Evolutionary conservation across 2,113 vertebrate genomes (phyloP), one percentile per base, ranked within the genome.

Genomic region (Eira barbara): DNA sequence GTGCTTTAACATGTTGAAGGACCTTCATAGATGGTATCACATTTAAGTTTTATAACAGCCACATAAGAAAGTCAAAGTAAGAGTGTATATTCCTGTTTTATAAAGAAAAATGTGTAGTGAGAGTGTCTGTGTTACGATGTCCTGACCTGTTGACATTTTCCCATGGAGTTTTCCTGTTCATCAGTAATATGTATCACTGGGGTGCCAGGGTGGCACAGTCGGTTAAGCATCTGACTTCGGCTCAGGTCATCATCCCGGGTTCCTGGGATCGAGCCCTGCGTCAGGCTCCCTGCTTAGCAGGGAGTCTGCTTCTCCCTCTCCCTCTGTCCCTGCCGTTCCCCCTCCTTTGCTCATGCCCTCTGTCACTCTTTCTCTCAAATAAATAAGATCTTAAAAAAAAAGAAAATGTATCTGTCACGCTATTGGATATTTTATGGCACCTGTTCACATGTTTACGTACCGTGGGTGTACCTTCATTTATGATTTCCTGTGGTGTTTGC

Each of bases 401-500:
- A 18, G 9, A n/a, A 42, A 18, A 11, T 42, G 31, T 20, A 31
- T 89, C 34, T 88, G 95, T 82, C 29, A n/a, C 31, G 61, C 29
- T 69, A 8, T n/a, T 42, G 63, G 21, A 2, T 92, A 20, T 23
- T 74, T 59, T 80, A 47, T 47, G 36, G 45, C 36, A 81, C 25
- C 63, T 95, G 93, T 86, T 80, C 17, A 73, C 31, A 39, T 67
- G 47, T 85, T 34, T 27, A 9, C 1, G 65, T 65, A 52, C 11
- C 69, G 1, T 73, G 78, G 34, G 76, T 73, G 10, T 0, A 0
- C 0, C 18, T 96, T 97, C 80, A 45, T 86, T 96, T 78, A 93
- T 83, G 27, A 83, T 91, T 97, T 98, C 11, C 61, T 84, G 29
- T 95, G 81, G 57, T 84, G 3, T 49, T 87, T 80, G 29, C 80